Conservation (phyloP, 2,888 invertebrate genomes). For the Baccha elongata region DNA sequence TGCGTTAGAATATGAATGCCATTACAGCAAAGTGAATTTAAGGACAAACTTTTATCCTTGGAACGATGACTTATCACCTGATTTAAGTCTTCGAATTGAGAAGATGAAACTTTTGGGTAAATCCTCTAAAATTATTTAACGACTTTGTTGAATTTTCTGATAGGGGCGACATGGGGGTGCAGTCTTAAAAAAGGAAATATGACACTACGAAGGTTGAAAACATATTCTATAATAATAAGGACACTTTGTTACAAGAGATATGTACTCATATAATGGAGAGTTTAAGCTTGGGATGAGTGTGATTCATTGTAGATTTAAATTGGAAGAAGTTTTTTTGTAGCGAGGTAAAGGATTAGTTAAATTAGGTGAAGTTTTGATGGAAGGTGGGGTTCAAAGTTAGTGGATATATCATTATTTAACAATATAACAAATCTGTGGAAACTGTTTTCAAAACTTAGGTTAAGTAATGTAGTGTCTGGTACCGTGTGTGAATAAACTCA, state of each 20-base stretch:
- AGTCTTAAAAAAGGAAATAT: not conserved
- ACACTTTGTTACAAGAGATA: slow-evolving; percentile 47
- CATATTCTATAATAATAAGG: slow-evolving; percentile 37
- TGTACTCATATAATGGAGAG: slow-evolving; percentile 19
- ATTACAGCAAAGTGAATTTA: slow-evolving; percentile 59
- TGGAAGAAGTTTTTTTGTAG: slow-evolving; percentile 6
- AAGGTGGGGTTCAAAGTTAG: not conserved
- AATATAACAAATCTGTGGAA: not conserved
- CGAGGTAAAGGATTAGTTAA: slow-evolving; percentile 12
- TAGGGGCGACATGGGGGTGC: no score
- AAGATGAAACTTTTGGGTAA: slow-evolving; percentile 61
- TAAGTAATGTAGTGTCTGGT: no score
- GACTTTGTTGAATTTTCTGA: slow-evolving; percentile 64
- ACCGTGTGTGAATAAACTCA: no score
- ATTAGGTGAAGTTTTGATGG: not conserved
- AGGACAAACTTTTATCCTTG: slow-evolving; percentile 71
- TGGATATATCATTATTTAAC: slow-evolving; percentile 1
- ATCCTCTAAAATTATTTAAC: slow-evolving; percentile 70
- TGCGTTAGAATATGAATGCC: slow-evolving; percentile 62
- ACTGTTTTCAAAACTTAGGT: no score
- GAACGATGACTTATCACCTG: slow-evolving; percentile 74
- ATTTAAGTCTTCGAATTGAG: slow-evolving; percentile 49
- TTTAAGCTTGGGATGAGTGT: slow-evolving; percentile 4
- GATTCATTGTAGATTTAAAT: slow-evolving; percentile 37
- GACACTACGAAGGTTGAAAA: slow-evolving; percentile 12